These are phyloP conservation scores for Trilocha varians DNA, from an alignment of 2,888 invertebrate genomes.

Conservation along the genomic window DNA sequence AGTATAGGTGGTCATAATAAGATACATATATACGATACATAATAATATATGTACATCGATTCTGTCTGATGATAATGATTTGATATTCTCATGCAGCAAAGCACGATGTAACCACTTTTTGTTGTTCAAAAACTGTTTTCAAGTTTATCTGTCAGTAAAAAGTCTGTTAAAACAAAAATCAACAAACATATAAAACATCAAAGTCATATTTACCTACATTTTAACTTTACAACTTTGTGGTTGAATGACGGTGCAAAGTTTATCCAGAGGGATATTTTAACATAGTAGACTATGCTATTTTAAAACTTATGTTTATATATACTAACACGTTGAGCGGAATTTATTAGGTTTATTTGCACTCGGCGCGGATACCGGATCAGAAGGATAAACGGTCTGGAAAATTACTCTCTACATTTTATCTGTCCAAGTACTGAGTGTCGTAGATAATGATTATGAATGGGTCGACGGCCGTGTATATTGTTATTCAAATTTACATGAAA, in stretches of 20 bases:
- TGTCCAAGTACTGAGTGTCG: constrained; percentile 15
- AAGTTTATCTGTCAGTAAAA: no score
- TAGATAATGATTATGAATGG: constrained; percentile 26
- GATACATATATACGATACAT: no score
- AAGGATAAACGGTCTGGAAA: constrained; percentile 14
- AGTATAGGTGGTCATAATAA: no score
- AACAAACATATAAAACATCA: no score
- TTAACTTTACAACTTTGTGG: no score
- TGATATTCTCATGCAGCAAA: no score
- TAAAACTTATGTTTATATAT: background rate
- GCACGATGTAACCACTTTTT: no score
- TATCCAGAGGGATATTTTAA: background rate
- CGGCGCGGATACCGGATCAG: background rate
- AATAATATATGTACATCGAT: no score
- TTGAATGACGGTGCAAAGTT: constrained; percentile 2
- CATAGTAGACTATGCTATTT: background rate
- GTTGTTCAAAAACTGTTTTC: no score
- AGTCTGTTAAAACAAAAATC: no score
- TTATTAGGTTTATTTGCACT: background rate
- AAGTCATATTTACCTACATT: no score
- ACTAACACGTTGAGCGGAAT: background rate
- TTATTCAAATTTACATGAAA: background rate
- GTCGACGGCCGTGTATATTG: constrained; percentile 10
- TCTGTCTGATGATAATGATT: no score
- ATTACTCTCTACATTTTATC: constrained; percentile 18